phyloP scores from a whole-genome alignment of 2,113 vertebrate genomes.

The Elephas maximus region DNA sequence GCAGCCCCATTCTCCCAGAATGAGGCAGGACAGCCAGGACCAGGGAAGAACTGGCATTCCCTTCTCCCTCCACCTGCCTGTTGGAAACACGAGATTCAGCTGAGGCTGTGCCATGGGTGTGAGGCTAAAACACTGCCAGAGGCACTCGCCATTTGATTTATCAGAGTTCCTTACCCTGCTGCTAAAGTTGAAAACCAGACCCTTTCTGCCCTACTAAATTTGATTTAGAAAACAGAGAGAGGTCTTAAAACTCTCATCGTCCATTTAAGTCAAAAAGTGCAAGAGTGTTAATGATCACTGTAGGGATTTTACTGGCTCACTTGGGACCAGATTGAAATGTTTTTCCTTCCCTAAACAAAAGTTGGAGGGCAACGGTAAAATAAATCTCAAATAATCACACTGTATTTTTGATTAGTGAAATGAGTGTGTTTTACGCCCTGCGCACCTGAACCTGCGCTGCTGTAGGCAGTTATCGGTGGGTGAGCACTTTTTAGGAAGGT shows the following conservation, averaged over 20 bases:
- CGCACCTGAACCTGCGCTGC: fast-evolving
- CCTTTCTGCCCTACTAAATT: not conserved
- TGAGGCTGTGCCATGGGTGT: constrained; percentile 69
- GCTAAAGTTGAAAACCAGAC: constrained; percentile 84
- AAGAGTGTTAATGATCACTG: not conserved
- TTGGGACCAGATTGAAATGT: not conserved
- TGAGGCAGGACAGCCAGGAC: not conserved
- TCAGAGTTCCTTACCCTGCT: not conserved
- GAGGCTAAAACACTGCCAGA: constrained; percentile 72
- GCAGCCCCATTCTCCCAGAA: not conserved
- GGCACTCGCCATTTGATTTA: constrained; percentile 77
- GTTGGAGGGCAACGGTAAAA: not conserved
- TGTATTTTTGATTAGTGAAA: not conserved
- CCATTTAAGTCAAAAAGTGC: constrained; percentile 6
- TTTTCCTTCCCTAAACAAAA: not conserved
- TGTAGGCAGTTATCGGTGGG: fast-evolving
- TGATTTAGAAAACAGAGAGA: constrained; percentile 86
- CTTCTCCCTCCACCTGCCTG: constrained; percentile 48
- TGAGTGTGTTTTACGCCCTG: not conserved
- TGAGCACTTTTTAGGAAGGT: not conserved
- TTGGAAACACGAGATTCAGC: constrained; percentile 73
- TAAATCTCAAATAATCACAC: constrained; percentile 19
- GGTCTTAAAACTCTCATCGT: constrained; percentile 17
- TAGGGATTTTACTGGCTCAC: not conserved
- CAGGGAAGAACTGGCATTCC: not conserved